Conservation (phyloP, 2,113 vertebrate genomes). For the Sinocyclocheilus anshuiensis region DNA sequence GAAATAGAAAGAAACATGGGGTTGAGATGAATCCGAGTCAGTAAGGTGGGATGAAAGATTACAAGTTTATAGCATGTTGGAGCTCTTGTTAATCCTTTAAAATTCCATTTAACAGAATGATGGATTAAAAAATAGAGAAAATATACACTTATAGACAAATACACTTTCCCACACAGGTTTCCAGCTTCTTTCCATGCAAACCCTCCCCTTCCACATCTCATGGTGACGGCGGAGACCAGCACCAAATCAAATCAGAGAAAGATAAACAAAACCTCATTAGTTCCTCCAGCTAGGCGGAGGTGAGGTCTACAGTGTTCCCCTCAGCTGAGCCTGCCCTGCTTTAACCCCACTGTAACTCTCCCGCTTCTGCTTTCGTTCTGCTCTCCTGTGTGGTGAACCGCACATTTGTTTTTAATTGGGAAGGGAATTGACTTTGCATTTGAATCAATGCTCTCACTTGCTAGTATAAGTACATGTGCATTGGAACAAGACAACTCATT, state of each 20-base stretch:
- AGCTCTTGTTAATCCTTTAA: not conserved
- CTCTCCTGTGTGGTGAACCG: constrained; percentile 52
- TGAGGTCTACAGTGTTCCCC: constrained; percentile 46
- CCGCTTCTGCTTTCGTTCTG: constrained; percentile 44
- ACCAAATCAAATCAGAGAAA: constrained; percentile 54
- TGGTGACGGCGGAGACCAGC: constrained; percentile 16
- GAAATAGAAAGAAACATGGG: not conserved
- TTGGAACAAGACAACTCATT: constrained; percentile 56
- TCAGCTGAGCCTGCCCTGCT: constrained; percentile 43
- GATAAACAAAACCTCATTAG: constrained; percentile 60
- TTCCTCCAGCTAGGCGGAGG: constrained; percentile 53
- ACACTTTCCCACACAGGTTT: not conserved
- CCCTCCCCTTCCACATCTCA: constrained; percentile 4
- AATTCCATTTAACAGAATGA: not conserved
- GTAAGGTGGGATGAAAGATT: constrained; percentile 4
- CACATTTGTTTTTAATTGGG: constrained; percentile 62
- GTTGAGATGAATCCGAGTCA: not conserved
- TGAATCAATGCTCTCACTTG: constrained; percentile 54
- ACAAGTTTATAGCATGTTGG: not conserved
- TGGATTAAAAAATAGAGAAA: not conserved
- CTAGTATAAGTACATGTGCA: constrained; percentile 55
- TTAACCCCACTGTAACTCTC: constrained; percentile 52
- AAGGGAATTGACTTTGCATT: constrained; percentile 61
- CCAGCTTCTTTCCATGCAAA: not conserved
- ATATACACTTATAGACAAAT: not conserved